Conservation (phyloP, 2,113 vertebrate genomes). For the Oenanthe oenanthe region DNA sequence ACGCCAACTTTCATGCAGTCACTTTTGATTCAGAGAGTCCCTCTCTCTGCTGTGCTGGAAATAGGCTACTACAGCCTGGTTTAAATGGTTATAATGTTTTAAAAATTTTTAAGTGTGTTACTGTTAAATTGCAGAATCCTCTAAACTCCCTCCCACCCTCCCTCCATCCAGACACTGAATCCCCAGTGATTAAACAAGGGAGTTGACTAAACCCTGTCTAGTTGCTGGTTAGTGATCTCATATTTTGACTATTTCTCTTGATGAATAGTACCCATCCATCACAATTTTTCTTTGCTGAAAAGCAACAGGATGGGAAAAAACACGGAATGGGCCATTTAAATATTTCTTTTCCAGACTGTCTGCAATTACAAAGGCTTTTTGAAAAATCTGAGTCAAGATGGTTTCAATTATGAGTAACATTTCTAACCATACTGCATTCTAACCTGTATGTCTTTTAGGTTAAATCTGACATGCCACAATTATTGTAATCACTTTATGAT, state of each 20-base stretch:
- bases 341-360: slow-evolving; percentile 32
- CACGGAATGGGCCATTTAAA: background rate
- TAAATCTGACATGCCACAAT: background rate
- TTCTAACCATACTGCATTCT: background rate
- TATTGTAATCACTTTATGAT: slow-evolving; percentile 1
- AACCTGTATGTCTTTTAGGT: slow-evolving; percentile 6
- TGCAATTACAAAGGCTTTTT: slow-evolving; percentile 31
- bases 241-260: slow-evolving; percentile 53
- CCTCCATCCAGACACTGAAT: background rate
- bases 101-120: background rate
- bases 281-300: slow-evolving; percentile 28
- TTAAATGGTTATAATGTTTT: background rate
- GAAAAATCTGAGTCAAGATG: slow-evolving; percentile 8
- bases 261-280: slow-evolving; percentile 35
- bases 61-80: background rate
- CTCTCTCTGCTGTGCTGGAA: background rate
- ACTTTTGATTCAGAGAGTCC: background rate
- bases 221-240: slow-evolving; percentile 51
- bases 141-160: background rate
- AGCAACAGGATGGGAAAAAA: slow-evolving; percentile 19
- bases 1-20: rapidly evolving
- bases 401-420: slow-evolving; percentile 15
- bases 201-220: slow-evolving; percentile 42
- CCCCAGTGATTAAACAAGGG: slow-evolving; percentile 18
- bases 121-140: background rate